Base-by-base conservation (phyloP, 2,888 invertebrate species). In the Rhagophthalmus giganteus region DNA sequence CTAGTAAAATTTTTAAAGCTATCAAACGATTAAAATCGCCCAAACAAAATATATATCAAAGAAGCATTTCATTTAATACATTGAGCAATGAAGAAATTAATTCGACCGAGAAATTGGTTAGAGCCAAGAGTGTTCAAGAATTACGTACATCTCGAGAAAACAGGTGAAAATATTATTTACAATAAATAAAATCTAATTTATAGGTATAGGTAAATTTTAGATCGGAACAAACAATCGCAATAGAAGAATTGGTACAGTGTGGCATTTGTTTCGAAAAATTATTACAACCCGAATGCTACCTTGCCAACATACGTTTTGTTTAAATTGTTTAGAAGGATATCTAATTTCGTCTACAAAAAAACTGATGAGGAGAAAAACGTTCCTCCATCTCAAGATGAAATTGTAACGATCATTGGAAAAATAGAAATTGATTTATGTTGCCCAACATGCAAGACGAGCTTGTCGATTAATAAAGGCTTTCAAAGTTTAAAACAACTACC, bases 231-330 rank as follows among this genome's bases (percentile, higher is more conserved):
- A 41, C 78, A 2, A 75, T 76, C 8, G 79, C 79, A 1, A 74
- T 84, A 37, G 80, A 81, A 63, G 83, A 84, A 49, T 63, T 84
- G 46, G 76, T 84, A 9, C 80, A 81, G 70, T 85, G 85, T 61
- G 76, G 81, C 1, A 70, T 84, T 20, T 85, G 85, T 50, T 67
- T 81, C 53, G 80, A 81, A 56, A 74, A 78, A 14, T 71, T 84
- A 3, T 73, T 75, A 56, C 77, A 79, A 30, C 81, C 83, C 80
- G 80, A 67, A 84, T 84, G 83, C 69, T 85, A 59, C 79, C 81
- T 1, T 86, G 86, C 61, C 84, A 84, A 60, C 85, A 86, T 63
- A 85, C 84, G 1, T 85, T 85, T 68, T 86, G 86, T 54, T 69
- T 78, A 46, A 71, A 76, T 1, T 86, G 86, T 59, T 71, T 86